A percentile compares a stretch with the other conserved stretches of the same genome.
Conservation (phyloP, 2,797 vertebrate species). For the Sebastes iracundus region DNA sequence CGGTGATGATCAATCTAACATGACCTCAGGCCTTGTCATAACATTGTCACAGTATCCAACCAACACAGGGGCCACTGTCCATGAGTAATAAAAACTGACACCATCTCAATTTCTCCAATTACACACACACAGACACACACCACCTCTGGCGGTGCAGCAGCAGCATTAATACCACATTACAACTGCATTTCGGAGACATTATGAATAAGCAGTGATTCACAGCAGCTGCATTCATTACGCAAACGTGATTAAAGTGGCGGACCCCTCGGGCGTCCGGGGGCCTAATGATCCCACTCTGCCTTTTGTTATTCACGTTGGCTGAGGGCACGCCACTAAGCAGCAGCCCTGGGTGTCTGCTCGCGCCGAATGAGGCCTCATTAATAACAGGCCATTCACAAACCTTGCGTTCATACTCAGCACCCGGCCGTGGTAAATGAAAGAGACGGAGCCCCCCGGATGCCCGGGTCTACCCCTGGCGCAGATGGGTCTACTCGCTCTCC, state of each 20-base stretch:
- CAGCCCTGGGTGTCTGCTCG: conserved; percentile 69
- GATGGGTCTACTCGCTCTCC: conserved; percentile 63
- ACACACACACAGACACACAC: conserved; percentile 44
- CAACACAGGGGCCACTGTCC: conserved; percentile 46
- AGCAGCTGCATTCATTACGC: conserved; percentile 82
- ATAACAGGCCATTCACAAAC: conserved; percentile 75
- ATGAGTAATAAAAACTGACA: conserved; percentile 58
- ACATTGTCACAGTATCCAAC: conserved; percentile 61
- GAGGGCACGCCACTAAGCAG: conserved; percentile 75
- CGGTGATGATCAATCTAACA: conserved; percentile 60
- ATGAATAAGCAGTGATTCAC: conserved; percentile 76
- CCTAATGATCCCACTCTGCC: conserved; percentile 81
- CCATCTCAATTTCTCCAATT: conserved; percentile 55
- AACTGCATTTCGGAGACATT: conserved; percentile 66
- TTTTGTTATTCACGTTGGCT: conserved; percentile 81
- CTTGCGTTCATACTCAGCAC: conserved; percentile 43
- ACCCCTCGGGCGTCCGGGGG: conserved; percentile 73
- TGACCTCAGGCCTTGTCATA: conserved; percentile 70
- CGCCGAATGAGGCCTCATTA: conserved; percentile 73
- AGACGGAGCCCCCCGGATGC: conserved; percentile 50
- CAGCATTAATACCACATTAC: conserved; percentile 72
- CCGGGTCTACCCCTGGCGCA: conserved; percentile 47
- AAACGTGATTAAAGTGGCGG: conserved; percentile 81
- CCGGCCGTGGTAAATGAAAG: conserved; percentile 66
- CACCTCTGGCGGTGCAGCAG: conserved; percentile 63